Evolutionary conservation across 1,140 invertebrate genomes (phyloP).

Genomic region (Leptinotarsa undecemlineata): DNA sequence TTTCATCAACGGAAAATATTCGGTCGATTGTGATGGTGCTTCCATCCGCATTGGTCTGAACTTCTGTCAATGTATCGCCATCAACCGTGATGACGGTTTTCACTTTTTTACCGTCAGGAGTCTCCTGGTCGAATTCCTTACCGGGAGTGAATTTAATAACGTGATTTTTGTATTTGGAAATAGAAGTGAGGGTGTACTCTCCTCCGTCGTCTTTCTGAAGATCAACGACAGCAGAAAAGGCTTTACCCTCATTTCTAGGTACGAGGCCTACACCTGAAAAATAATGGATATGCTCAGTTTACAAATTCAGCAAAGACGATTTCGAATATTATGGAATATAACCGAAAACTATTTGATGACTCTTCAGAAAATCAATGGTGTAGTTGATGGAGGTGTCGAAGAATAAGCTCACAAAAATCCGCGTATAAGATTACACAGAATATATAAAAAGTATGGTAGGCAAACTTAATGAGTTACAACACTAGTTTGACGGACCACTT

Average conservation of each 20-base stretch:
- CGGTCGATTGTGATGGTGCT: slow-evolving; percentile 68
- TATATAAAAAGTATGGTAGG: no score
- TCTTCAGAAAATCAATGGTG: no score
- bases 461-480: no score
- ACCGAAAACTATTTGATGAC: no score
- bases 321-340: no score
- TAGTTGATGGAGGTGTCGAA: no score
- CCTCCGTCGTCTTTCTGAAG: slow-evolving; percentile 69
- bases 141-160: slow-evolving; percentile 79
- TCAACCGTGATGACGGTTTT: slow-evolving; percentile 70
- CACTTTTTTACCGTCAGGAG: slow-evolving; percentile 81
- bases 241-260: slow-evolving; percentile 73
- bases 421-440: no score
- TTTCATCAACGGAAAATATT: slow-evolving; percentile 70
- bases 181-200: slow-evolving; percentile 73
- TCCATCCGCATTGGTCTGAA: slow-evolving; percentile 70
- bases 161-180: slow-evolving; percentile 82
- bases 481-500: no score
- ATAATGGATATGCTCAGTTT: neutral
- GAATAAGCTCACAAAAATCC: no score
- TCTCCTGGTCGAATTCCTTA: slow-evolving; percentile 84
- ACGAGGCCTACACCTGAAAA: slow-evolving; percentile 76
- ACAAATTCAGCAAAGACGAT: no score
- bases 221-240: slow-evolving; percentile 74
- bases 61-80: slow-evolving; percentile 71